Conservation (phyloP, 2,113 vertebrate genomes). For the Anoplopoma fimbria region DNA sequence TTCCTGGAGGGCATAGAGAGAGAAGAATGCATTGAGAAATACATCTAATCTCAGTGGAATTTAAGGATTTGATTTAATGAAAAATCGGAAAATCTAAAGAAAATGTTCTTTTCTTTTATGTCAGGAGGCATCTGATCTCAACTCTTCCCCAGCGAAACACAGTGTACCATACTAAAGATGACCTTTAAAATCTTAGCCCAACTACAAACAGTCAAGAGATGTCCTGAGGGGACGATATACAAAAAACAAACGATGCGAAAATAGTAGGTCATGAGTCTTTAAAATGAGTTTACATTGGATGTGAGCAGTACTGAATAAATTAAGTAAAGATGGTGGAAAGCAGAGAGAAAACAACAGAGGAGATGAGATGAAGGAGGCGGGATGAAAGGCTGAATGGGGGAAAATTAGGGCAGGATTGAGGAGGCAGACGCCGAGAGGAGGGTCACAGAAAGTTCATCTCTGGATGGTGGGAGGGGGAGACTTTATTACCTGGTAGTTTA, state of each 20-base stretch:
- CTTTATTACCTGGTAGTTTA: conserved; percentile 40
- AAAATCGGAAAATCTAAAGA: background rate
- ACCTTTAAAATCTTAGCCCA: conserved; percentile 14
- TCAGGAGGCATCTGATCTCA: background rate
- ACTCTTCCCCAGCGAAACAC: background rate
- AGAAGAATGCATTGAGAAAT: background rate
- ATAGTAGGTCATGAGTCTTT: background rate
- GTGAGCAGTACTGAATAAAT: background rate
- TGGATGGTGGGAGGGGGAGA: conserved; percentile 13
- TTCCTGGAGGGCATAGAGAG: background rate
- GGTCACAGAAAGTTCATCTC: conserved; percentile 70
- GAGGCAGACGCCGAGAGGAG: conserved; percentile 41
- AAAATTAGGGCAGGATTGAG: conserved; percentile 58
- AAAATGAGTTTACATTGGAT: conserved; percentile 6
- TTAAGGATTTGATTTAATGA: background rate
- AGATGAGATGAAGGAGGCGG: conserved; percentile 30
- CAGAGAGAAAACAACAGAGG: conserved; percentile 3
- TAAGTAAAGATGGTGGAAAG: conserved; percentile 3
- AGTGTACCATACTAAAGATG: background rate
- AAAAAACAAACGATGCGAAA: background rate
- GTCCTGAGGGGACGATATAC: background rate
- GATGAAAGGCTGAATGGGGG: conserved; percentile 51
- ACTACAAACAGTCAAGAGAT: background rate
- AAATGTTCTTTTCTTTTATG: background rate
- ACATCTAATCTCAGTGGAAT: background rate